phyloP scores from a whole-genome alignment of 2,888 invertebrate genomes.

The Trissonchulus sp. region DNA sequence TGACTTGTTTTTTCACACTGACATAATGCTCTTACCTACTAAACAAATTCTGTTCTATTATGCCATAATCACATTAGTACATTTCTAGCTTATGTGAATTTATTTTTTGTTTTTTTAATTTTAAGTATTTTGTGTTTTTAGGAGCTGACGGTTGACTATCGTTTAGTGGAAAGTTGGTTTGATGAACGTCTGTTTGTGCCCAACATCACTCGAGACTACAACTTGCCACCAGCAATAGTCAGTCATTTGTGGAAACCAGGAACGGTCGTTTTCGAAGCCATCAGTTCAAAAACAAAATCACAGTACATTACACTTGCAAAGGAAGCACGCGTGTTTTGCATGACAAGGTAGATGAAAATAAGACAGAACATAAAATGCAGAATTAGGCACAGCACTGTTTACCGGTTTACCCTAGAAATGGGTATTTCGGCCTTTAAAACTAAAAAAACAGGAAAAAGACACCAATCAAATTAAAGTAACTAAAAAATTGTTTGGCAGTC shows the following conservation, averaged over 20 bases:
- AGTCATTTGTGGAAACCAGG: not conserved
- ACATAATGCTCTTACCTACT: too few species aligned
- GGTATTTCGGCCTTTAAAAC: too few species aligned
- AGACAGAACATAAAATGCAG: too few species aligned
- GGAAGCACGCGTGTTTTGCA: not conserved
- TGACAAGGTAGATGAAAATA: not conserved
- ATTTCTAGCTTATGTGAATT: not conserved
- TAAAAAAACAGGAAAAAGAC: too few species aligned
- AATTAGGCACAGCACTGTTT: too few species aligned
- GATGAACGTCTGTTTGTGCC: not conserved
- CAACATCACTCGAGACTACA: not conserved
- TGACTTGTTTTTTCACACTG: too few species aligned
- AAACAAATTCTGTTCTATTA: too few species aligned
- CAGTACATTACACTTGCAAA: not conserved
- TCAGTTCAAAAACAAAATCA: not conserved
- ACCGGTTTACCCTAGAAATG: too few species aligned
- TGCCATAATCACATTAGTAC: too few species aligned
- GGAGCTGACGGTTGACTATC: not conserved
- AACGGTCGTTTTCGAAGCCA: not conserved
- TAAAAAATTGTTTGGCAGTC: too few species aligned
- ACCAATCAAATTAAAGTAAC: too few species aligned
- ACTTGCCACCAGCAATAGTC: not conserved
- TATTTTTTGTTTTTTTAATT: not conserved
- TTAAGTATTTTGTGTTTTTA: not conserved
- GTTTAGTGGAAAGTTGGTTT: not conserved